phyloP scores from a whole-genome alignment of 1,140 invertebrate genomes.

The Drosophila neocordata region DNA sequence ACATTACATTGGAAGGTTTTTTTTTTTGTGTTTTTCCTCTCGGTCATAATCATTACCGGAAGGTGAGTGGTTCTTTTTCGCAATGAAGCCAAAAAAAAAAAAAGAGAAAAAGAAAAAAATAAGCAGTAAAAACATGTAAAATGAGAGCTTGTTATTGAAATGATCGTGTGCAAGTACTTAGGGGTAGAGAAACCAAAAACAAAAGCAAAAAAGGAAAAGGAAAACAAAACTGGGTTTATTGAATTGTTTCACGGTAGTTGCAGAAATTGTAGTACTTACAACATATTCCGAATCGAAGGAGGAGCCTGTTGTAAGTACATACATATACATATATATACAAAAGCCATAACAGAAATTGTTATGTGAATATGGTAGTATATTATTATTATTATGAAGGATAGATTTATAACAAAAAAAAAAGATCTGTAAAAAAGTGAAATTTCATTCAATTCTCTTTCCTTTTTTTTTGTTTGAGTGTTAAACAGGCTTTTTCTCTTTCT shows the following conservation, averaged over 20 bases:
- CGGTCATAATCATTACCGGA: constrained; percentile 71
- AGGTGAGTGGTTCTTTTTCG: constrained; percentile 47
- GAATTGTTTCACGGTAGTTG: constrained; percentile 60
- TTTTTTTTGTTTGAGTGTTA: background rate
- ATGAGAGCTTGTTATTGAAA: constrained; percentile 69
- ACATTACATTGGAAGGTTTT: constrained; percentile 27
- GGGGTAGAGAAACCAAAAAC: background rate
- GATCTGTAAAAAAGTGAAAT: background rate
- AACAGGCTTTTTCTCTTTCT: no score
- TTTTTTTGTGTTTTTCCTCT: background rate
- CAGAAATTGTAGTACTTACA: constrained; percentile 27
- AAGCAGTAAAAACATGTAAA: constrained; percentile 9
- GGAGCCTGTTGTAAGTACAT: background rate
- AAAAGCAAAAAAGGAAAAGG: background rate
- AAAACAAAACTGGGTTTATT: constrained; percentile 59
- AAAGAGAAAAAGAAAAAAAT: background rate
- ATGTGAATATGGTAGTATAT: constrained; percentile 1
- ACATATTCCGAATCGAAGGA: background rate
- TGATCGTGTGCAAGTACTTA: constrained; percentile 34
- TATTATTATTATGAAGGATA: background rate
- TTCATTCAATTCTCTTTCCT: background rate
- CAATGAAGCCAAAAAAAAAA: constrained; percentile 20
- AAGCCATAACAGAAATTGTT: constrained; percentile 36
- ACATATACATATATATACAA: background rate
- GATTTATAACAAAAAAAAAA: background rate